phyloP scores from a whole-genome alignment of 53 echinoderm and acorn worm species.

The Apostichopus leukothele region DNA sequence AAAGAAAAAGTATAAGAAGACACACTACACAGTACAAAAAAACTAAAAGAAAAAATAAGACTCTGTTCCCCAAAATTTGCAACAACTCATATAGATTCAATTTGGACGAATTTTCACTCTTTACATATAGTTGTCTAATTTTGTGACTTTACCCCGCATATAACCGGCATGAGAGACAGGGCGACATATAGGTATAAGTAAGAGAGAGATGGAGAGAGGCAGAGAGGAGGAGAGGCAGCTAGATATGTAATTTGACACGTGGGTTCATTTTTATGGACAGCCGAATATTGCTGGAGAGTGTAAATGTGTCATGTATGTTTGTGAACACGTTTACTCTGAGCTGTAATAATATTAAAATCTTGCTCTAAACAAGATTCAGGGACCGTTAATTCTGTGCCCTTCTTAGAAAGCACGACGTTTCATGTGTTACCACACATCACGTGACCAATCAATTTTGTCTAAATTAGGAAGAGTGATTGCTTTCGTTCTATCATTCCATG shows the following conservation, averaged over 20 bases:
- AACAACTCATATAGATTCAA: constrained; percentile 48
- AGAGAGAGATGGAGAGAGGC: background rate
- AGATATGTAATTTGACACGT: constrained; percentile 37
- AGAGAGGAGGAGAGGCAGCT: background rate
- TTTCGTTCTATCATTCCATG: background rate
- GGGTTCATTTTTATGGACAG: constrained; percentile 5
- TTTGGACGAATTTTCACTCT: constrained; percentile 43
- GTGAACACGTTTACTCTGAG: constrained; percentile 34
- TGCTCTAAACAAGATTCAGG: constrained; percentile 8
- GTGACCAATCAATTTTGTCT: background rate
- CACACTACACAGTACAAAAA: background rate
- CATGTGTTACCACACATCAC: background rate
- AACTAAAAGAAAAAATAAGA: background rate
- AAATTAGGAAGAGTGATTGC: constrained; percentile 7
- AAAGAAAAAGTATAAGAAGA: background rate
- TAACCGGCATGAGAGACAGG: background rate
- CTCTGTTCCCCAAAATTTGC: constrained; percentile 43
- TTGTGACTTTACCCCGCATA: background rate
- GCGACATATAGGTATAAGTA: background rate
- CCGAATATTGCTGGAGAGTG: constrained; percentile 3
- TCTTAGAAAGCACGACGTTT: constrained; percentile 3
- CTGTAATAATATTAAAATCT: constrained; percentile 30
- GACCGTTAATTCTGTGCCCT: constrained; percentile 8
- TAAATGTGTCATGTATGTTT: constrained; percentile 41
- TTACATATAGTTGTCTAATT: constrained; percentile 9